Base-by-base conservation (phyloP, 2,113 vertebrate genomes). In the Salvelinus alpinus region DNA sequence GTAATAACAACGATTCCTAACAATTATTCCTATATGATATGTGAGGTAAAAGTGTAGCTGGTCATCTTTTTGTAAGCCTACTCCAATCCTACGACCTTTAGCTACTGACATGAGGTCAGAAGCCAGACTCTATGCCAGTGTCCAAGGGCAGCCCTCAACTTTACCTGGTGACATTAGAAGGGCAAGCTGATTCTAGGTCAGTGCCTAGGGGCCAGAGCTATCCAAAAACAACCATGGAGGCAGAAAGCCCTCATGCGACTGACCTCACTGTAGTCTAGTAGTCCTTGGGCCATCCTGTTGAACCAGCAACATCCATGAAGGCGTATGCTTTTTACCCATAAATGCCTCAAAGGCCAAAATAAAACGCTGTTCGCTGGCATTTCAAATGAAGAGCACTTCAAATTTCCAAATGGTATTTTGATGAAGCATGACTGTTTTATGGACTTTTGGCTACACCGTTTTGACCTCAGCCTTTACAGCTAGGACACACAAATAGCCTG, bases 271-370 rank as follows among this genome's bases (percentile, higher is more conserved):
- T 67, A 3, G 20, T 9, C 9, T 44, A 3, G 9, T 44, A 44
- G 38, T 44, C 38, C 9, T 85, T 67, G 73, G 54, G 64, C 73
- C 69, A 66, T 70, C 73, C 34, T 14, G 64, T 78, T 81, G 73
- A 82, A 80, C 64, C 51, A 51, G 62, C 62, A 84, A 69, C 73
- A 51, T 69, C 72, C 69, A 78, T 75, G 2, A 31, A 76, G 72
- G 70, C 73, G 68, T 12, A n/a, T 22, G 62, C 71, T 64, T 82
- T 87, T 88, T 74, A 87, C 83, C 80, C 85, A 86, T 84, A 79
- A 83, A 75, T 73, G 76, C 77, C 72, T 84, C 74, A 89, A 91
- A 88, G 84, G 82, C 84, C 82, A 88, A 80, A 83, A 79, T 18
- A 73, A 76, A 79, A 81, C 71, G 62, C 34, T 74, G 80, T 78